Conservation (phyloP, 2,113 vertebrate species). For the Okapia johnstoni region DNA sequence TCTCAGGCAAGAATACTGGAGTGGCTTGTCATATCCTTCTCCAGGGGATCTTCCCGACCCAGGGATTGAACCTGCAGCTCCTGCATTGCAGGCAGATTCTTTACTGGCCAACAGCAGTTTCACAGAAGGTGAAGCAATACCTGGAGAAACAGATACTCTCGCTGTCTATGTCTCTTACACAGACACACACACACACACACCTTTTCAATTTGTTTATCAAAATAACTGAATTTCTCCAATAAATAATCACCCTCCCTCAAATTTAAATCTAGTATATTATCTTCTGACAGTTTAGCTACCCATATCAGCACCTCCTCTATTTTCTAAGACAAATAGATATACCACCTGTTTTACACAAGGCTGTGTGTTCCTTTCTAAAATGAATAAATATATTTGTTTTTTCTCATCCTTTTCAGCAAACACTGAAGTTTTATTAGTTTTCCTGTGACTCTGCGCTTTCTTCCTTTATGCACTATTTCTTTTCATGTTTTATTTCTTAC, state of each 20-base stretch:
- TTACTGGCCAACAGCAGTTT: neutral
- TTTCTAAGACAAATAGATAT: neutral
- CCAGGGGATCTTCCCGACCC: neutral
- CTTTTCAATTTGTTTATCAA: neutral
- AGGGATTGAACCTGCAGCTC: neutral
- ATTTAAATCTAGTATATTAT: neutral
- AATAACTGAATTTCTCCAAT: neutral
- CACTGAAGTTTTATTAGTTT: neutral
- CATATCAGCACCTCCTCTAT: neutral
- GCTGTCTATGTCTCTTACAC: neutral
- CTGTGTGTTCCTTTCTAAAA: neutral
- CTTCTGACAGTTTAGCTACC: neutral
- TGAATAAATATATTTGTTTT: neutral
- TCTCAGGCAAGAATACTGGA: neutral
- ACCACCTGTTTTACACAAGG: neutral
- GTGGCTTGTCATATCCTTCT: neutral
- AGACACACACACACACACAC: neutral
- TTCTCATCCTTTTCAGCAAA: neutral
- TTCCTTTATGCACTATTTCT: conserved; percentile 26
- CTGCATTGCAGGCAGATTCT: neutral
- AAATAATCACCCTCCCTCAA: neutral
- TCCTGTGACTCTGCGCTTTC: neutral
- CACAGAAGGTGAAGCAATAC: neutral
- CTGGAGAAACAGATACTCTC: neutral
- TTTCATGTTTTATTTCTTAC: conserved; percentile 3